Conservation (phyloP, 2,113 vertebrate species). For the Poicephalus gulielmi region DNA sequence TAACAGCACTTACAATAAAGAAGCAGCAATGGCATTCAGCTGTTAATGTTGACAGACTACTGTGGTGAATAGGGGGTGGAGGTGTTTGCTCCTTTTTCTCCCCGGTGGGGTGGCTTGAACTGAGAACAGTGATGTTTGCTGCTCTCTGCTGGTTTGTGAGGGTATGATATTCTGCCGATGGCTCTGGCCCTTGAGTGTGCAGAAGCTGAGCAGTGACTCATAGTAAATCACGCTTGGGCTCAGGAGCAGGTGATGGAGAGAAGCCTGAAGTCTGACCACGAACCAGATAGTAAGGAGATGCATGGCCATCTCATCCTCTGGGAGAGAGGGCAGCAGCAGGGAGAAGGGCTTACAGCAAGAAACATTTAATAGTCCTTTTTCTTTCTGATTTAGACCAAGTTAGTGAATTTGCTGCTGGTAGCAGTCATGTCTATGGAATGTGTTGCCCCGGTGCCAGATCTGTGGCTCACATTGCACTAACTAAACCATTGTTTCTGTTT, state of each 20-base stretch:
- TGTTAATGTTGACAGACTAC: not conserved
- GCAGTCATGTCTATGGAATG: not conserved
- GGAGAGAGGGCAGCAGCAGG: not conserved
- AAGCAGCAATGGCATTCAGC: not conserved
- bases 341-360: not conserved
- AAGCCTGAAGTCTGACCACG: not conserved
- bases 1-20: not conserved
- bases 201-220: not conserved
- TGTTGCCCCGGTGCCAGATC: not conserved
- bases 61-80: not conserved
- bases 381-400: not conserved
- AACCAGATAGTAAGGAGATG: not conserved
- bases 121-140: conserved; percentile 25
- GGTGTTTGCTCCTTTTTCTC: not conserved
- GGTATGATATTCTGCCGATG: not conserved
- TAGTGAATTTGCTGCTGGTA: not conserved
- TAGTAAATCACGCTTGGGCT: not conserved
- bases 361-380: not conserved
- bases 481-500: not conserved
- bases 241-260: not conserved
- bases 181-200: not conserved
- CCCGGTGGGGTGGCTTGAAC: not conserved
- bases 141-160: conserved; percentile 39
- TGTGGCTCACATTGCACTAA: not conserved
- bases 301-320: not conserved